Evolutionary conservation across 2,797 vertebrate species (phyloP), one percentile per base, ranked within the genome.

Genomic region (Pseudotriccus pelzelni): DNA sequence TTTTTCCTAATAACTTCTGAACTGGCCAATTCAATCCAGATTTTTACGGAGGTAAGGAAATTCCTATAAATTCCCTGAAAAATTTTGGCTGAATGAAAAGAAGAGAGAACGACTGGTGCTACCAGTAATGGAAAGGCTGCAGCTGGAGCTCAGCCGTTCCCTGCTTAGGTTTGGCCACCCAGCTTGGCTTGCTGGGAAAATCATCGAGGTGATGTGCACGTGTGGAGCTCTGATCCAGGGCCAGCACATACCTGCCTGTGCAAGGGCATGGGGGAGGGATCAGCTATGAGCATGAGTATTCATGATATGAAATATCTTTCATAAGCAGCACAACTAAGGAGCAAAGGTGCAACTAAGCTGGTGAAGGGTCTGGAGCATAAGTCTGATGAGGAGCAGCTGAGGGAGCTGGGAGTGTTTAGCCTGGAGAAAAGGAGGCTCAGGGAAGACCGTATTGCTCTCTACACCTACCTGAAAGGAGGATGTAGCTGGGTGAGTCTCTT

Each of bases 141-240:
- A 85, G 79, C 63, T 89, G 75, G 55, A 93, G 44, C 66, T 91
- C 27, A 60, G 59, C 49, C 1, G 0, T 58, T 84, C 43, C 12
- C 36, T 63, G 64, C 52, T 74, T 41, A 6, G 14, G 3, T 75
- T 85, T 81, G 83, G 53, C 88, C 77, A 83, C 86, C 43, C 73
- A 79, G 24, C 20, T 56, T 58, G 62, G 62, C 69, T 77, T 27
- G 20, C 64, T 82, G 77, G 62, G 46, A 87, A 34, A 9, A 34
- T 12, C 2, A 9, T 14, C 0, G 9, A 50, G 46, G 49, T 49
- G 76, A 53, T 1, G 2, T 66, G 49, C n/a, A 27, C 0, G 0
- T 30, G 74, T 39, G 68, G 41, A 69, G 43, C 74, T 77, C 47
- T 68, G 44, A 52, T 68, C 34, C 21, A 14, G 20, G 9, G 17